Evolutionary conservation across 2,797 vertebrate species (phyloP).

Genomic region (Pelochelys cantorii): DNA sequence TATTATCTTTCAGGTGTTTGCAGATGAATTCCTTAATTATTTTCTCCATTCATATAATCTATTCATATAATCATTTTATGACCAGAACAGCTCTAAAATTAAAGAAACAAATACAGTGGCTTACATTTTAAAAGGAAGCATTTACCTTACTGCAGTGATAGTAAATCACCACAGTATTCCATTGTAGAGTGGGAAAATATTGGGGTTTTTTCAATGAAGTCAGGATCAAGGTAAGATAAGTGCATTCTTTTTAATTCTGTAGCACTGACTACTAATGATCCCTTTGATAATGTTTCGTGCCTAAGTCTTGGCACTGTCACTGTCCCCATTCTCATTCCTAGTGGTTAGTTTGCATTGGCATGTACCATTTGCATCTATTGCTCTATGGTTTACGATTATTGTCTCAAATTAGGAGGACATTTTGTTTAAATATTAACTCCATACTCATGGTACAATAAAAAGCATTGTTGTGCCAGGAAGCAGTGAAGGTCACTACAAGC

Average conservation of each 20-base stretch:
- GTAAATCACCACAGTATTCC: not conserved
- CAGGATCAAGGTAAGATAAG: not conserved
- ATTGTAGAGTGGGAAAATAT: not conserved
- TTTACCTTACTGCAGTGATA: not conserved
- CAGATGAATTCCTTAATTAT: too few relatives aligned
- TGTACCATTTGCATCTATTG: not conserved
- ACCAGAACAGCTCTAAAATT: constrained; percentile 4
- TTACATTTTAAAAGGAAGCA: not conserved
- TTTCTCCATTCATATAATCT: too few relatives aligned
- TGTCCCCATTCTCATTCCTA: not conserved
- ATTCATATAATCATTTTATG: constrained; percentile 8
- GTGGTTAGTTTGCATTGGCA: not conserved
- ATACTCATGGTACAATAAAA: not conserved
- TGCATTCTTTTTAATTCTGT: not conserved
- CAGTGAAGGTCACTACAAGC: not conserved
- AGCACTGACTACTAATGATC: not conserved
- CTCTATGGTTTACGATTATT: not conserved
- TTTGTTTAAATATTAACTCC: not conserved
- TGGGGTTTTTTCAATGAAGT: not conserved
- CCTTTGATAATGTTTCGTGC: not conserved
- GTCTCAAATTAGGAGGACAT: not conserved
- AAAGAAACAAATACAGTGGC: not conserved
- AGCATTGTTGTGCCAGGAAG: not conserved
- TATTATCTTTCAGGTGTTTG: too few relatives aligned
- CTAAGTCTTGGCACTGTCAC: too few relatives aligned